Percentiles rank a stretch among this genome's conserved stretches.
Conservation (phyloP, 1,140 invertebrate species). For the Aphidius gifuensis region DNA sequence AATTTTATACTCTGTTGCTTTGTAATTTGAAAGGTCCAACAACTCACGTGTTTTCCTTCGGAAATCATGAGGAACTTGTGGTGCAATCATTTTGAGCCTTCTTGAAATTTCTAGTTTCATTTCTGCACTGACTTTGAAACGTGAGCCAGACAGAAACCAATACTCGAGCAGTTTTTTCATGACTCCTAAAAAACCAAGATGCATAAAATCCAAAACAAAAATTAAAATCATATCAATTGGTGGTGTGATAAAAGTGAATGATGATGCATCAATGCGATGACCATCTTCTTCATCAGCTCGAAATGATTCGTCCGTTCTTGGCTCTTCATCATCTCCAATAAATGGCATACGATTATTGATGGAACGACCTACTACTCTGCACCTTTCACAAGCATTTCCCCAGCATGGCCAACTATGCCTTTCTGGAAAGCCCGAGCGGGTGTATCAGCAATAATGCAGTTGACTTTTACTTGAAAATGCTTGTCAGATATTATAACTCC, state of each 20-base stretch:
- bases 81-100: too few relatives aligned
- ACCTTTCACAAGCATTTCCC: constrained; percentile 20
- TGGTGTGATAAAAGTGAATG: constrained; percentile 14
- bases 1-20: too few relatives aligned
- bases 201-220: constrained; percentile 33
- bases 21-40: too few relatives aligned
- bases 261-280: constrained; percentile 11
- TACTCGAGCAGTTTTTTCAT: constrained; percentile 29
- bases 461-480: constrained; percentile 13
- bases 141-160: constrained; percentile 23
- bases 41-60: too few relatives aligned
- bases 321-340: constrained; percentile 2
- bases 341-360: constrained; percentile 8
- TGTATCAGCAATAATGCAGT: constrained; percentile 18
- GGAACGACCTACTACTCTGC: constrained; percentile 12
- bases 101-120: too few relatives aligned
- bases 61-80: too few relatives aligned
- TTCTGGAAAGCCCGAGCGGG: constrained; percentile 20
- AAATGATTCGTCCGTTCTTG: constrained; percentile 20
- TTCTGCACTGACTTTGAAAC: neutral
- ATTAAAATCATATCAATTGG: constrained; percentile 24
- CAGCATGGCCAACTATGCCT: constrained; percentile 11
- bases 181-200: constrained; percentile 30
- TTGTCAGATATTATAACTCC: constrained; percentile 16
- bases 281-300: neutral